phyloP scores from a whole-genome alignment of 2,888 invertebrate genomes.

The Seira ritae region DNA sequence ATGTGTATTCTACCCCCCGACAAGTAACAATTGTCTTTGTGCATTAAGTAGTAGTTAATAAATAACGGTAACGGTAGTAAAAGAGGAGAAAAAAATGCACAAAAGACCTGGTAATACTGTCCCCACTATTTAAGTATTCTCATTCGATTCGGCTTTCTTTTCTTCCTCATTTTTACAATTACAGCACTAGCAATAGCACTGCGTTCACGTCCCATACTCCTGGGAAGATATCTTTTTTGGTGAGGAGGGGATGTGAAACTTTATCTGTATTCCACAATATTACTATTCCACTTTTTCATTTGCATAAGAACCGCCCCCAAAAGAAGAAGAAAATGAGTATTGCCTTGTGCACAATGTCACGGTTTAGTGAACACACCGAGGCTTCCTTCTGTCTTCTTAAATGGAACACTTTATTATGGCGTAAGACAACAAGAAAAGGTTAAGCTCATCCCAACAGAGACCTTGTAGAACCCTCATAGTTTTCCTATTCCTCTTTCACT shows the following conservation, averaged over 20 bases:
- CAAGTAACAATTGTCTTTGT: background rate
- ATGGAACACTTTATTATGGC: slow-evolving; percentile 49
- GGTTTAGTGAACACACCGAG: slow-evolving; percentile 37
- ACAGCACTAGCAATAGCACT: no score
- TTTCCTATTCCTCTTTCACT: slow-evolving; percentile 20
- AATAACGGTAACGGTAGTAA: background rate
- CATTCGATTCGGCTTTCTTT: no score
- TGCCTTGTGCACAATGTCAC: slow-evolving; percentile 39
- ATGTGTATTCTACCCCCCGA: background rate
- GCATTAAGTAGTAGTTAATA: background rate
- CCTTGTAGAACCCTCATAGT: slow-evolving; percentile 7
- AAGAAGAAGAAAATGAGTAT: background rate
- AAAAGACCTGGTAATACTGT: background rate
- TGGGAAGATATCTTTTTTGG: background rate
- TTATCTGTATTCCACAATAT: background rate
- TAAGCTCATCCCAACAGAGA: slow-evolving; percentile 32
- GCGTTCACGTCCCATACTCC: background rate
- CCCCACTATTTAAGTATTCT: no score
- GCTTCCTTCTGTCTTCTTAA: slow-evolving; percentile 25
- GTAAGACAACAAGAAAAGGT: slow-evolving; percentile 41
- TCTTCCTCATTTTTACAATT: background rate
- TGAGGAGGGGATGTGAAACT: background rate
- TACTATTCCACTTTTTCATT: background rate
- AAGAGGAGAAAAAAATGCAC: background rate
- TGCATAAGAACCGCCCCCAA: no score